These are phyloP conservation scores for Proctacanthus coquilletti DNA, from an alignment of 1,140 invertebrate species.

Conservation along the genomic window DNA sequence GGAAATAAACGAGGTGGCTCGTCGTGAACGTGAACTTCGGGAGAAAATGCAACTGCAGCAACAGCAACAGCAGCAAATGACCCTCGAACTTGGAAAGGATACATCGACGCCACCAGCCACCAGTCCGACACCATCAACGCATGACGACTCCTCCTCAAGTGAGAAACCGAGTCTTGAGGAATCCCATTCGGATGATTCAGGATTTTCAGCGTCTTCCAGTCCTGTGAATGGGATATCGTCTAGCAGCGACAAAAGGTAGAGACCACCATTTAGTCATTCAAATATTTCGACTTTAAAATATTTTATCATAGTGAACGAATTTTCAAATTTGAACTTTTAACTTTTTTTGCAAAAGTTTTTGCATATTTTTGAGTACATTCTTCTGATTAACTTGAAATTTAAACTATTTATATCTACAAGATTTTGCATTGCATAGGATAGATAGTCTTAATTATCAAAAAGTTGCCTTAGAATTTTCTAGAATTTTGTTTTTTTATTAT, in stretches of 20 bases:
- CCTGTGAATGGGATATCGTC: constrained; percentile 11
- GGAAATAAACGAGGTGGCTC: constrained; percentile 51
- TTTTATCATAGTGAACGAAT: no score
- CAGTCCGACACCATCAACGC: constrained; percentile 13
- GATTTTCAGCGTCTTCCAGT: constrained; percentile 24
- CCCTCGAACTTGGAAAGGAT: constrained; percentile 27
- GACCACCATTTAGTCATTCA: no score
- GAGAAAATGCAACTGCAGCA: constrained; percentile 35
- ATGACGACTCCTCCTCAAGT: constrained; percentile 10
- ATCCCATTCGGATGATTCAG: constrained; percentile 25
- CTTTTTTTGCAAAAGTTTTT: no score
- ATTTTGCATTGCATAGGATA: no score
- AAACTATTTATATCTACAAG: no score
- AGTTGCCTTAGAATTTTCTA: no score
- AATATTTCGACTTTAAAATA: no score
- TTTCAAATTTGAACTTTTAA: neutral
- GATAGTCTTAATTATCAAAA: no score
- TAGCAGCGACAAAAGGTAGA: constrained; percentile 11
- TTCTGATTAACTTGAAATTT: no score
- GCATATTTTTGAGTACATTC: no score
- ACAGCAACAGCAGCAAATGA: constrained; percentile 31
- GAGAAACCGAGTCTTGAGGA: constrained; percentile 22
- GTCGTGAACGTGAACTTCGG: constrained; percentile 46
- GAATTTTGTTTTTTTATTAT: no score
- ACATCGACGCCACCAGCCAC: constrained; percentile 20